Evolutionary conservation across 1,140 invertebrate genomes (phyloP).

Genomic region (Cyphomyrmex costatus): DNA sequence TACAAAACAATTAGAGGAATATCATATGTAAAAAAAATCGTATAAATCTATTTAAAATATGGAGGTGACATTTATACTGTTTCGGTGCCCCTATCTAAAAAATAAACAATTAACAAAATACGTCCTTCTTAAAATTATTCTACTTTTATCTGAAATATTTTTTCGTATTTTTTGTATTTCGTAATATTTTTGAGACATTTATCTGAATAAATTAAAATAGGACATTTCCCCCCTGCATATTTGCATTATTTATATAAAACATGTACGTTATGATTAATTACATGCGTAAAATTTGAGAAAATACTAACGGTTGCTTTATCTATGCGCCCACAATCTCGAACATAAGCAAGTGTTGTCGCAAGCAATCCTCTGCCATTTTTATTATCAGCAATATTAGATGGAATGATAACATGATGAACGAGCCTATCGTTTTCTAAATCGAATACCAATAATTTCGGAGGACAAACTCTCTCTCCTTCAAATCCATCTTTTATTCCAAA

Average conservation of each 20-base stretch:
- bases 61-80: too few species aligned
- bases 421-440: not conserved
- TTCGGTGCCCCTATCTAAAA: too few species aligned
- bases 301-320: not conserved
- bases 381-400: slow-evolving; percentile 19
- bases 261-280: not conserved
- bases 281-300: not conserved
- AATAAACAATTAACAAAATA: too few species aligned
- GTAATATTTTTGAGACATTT: too few species aligned
- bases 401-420: not conserved
- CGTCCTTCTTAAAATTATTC: too few species aligned
- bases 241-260: not conserved
- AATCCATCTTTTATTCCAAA: not conserved
- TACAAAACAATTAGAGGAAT: too few species aligned
- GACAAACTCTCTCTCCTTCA: not conserved
- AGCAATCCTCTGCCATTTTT: slow-evolving; percentile 6
- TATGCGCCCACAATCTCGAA: not conserved
- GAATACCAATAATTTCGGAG: slow-evolving; percentile 29
- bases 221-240: not conserved
- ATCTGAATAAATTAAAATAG: too few species aligned
- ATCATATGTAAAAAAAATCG: too few species aligned
- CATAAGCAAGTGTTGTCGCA: not conserved
- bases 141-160: too few species aligned
- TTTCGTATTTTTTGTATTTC: too few species aligned
- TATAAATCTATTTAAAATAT: too few species aligned